Evolutionary conservation across 1,140 invertebrate genomes (phyloP), one percentile per base, ranked within the genome.

Genomic region (Diachasmimorpha longicaudata): DNA sequence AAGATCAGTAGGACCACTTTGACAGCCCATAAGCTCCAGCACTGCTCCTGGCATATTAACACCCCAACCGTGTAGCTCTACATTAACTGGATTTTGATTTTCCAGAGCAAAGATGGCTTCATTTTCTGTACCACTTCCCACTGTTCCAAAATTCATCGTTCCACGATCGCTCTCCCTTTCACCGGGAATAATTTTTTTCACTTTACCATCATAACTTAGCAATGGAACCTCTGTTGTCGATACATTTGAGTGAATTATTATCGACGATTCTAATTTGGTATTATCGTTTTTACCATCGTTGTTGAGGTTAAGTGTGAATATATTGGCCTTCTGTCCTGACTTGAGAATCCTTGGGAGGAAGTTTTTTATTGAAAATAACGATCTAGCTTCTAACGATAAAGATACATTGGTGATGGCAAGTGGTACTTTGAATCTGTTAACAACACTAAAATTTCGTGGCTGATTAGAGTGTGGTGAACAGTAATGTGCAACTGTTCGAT

Each of bases 1-100:
- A 23, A 86, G 78, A 79, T 87, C 82, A 10, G 84, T 85, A 19
- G 87, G 87, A 76, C 93, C 93, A 82, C 89, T 91, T 79, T 92
- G 92, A 81, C 94, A 92, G 21, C 93, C 94, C 80, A 93, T 88
- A n/a, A 95, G 85, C 82, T 93, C 91, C 19, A 94, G 88, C 71
- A 90, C 89, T n/a, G 92, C 90, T 66, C 90, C 90, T n/a, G 92
- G 91, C 82, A 93, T 90, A 80, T 94, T 94, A 6, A 93, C 91
- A 46, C 91, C 91, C 90, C 93, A 93, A 19, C 91, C 91, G 78
- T 91, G 91, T 21, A 95, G 84, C 76, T 91, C 90, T 76, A 95
- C 91, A 81, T 91, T 91, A 21, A 95, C 91, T 16, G 94, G 95
- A 86, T 95, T 96, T 78, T 93, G 90, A 87, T 96, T 96, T 74